These are phyloP conservation scores for Macrosiphum euphorbiae DNA, from an alignment of 2,888 invertebrate genomes.

Conservation along the genomic window DNA sequence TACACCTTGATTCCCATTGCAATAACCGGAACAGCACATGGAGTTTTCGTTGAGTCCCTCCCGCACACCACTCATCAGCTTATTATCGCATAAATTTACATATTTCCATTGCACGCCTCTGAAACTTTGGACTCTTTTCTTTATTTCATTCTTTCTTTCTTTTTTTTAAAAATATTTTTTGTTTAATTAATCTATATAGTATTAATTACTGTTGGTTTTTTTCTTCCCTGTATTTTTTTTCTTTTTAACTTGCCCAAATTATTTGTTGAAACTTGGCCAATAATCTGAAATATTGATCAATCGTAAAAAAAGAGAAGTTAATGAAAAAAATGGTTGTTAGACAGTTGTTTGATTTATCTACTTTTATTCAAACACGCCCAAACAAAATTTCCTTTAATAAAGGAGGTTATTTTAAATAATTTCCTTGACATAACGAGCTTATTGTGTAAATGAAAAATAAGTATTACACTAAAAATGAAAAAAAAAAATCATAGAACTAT, in stretches of 20 bases:
- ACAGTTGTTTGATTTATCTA: constrained; percentile 64
- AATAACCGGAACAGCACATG: constrained; percentile 54
- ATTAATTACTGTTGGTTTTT: constrained; percentile 45
- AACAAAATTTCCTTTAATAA: constrained; percentile 53
- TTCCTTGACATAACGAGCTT: neutral
- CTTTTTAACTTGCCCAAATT: constrained; percentile 49
- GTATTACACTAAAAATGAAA: neutral
- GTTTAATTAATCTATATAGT: constrained; percentile 49
- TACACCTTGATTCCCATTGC: constrained; percentile 55
- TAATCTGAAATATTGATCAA: constrained; percentile 55
- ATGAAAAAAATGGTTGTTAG: constrained; percentile 55
- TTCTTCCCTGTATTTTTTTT: constrained; percentile 41
- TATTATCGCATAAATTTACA: constrained; percentile 50
- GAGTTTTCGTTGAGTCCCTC: constrained; percentile 11
- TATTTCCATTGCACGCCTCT: constrained; percentile 36
- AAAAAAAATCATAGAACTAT: neutral
- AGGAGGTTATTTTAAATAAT: constrained; percentile 39
- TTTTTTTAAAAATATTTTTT: neutral
- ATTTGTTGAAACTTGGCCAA: constrained; percentile 58
- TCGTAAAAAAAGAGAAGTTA: constrained; percentile 49
- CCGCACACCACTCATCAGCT: neutral
- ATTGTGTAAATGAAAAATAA: neutral
- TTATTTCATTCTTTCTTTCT: neutral
- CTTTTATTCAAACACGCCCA: constrained; percentile 56
- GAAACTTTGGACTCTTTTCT: constrained; percentile 32